A percentile compares a stretch with the other conserved stretches of the same genome.
phyloP scores from a whole-genome alignment of 2,113 vertebrate species.

The Nicator chloris region DNA sequence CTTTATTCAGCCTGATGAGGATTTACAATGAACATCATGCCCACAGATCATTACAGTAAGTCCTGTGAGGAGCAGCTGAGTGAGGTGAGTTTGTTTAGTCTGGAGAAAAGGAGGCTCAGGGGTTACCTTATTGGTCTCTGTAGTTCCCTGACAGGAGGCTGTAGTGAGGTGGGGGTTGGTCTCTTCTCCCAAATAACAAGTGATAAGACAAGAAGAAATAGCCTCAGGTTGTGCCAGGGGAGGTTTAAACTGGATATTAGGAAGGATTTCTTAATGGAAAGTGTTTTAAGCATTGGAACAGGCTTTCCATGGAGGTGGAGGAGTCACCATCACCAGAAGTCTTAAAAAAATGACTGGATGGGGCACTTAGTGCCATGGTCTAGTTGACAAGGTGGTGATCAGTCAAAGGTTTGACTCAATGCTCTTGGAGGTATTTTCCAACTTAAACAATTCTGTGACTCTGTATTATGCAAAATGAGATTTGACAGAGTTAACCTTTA shows the following conservation, averaged over 20 bases:
- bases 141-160: neutral
- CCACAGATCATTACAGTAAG: neutral
- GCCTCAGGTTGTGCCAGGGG: neutral
- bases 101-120: neutral
- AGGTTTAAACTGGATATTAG: neutral
- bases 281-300: neutral
- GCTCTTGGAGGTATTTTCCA: neutral
- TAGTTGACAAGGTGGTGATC: neutral
- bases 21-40: neutral
- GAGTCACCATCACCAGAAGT: neutral
- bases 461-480: neutral
- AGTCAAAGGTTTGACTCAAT: neutral
- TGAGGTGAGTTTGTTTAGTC: neutral
- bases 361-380: neutral
- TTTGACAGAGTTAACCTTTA: neutral
- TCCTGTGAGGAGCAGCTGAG: neutral
- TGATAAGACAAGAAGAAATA: neutral
- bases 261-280: neutral
- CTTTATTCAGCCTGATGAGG: neutral
- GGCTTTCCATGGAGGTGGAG: neutral
- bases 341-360: neutral
- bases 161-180: fast-evolving
- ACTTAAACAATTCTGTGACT: neutral
- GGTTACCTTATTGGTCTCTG: neutral
- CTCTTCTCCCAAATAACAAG: neutral